phyloP scores from a whole-genome alignment of 2,797 vertebrate genomes.

The Ceyx erithaca region DNA sequence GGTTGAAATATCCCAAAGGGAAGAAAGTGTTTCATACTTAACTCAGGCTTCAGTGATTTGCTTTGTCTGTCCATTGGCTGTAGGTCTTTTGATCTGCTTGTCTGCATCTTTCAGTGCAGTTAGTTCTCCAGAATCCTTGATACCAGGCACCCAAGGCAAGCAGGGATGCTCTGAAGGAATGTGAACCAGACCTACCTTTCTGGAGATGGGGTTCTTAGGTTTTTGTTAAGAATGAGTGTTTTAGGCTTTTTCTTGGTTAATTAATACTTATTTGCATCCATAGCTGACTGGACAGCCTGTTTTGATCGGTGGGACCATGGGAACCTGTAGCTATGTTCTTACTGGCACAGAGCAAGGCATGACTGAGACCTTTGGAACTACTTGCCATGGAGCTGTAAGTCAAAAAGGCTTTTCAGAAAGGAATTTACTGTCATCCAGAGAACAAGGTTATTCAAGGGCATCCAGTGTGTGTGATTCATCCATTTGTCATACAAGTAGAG shows the following conservation, averaged over 20 bases:
- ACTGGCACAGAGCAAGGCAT: constrained; percentile 97
- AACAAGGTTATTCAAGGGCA: neutral
- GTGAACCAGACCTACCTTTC: neutral
- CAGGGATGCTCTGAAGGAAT: neutral
- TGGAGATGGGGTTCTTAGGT: neutral
- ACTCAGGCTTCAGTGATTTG: neutral
- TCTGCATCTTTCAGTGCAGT: neutral
- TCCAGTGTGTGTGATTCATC: neutral
- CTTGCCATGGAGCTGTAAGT: constrained; percentile 96
- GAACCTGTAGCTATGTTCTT: constrained; percentile 97
- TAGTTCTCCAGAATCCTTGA: neutral
- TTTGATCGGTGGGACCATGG: constrained; percentile 97
- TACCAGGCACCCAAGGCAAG: neutral
- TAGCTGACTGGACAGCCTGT: constrained; percentile 98
- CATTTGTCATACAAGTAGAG: neutral
- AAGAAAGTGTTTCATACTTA: neutral
- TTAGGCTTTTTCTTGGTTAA: neutral
- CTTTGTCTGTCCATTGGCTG: neutral
- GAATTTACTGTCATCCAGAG: neutral
- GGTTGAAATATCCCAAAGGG: neutral
- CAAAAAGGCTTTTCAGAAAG: neutral
- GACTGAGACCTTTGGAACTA: constrained; percentile 98
- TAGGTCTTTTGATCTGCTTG: neutral
- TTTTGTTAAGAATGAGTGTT: neutral
- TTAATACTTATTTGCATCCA: neutral